Percentiles rank a stretch among this genome's conserved stretches.
phyloP scores from a whole-genome alignment of 1,140 invertebrate genomes.

The Zaprionus ghesquierei region DNA sequence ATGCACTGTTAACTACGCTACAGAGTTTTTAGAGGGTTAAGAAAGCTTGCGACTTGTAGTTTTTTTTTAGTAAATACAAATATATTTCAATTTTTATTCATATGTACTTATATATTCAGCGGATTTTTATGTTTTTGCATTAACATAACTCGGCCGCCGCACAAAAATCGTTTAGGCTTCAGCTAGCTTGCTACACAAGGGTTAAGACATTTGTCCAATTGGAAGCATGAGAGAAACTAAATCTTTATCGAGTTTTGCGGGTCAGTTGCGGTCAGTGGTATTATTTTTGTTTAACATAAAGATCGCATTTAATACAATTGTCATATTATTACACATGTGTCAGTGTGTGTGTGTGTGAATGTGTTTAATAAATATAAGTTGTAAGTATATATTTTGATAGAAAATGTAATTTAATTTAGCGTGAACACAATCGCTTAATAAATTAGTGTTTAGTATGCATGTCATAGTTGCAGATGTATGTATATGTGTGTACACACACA shows the following conservation, averaged over 20 bases:
- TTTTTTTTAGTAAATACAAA: slow-evolving; percentile 75
- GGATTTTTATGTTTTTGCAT: slow-evolving; percentile 73
- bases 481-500: not conserved
- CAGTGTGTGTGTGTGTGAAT: slow-evolving; percentile 41
- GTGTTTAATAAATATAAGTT: slow-evolving; percentile 52
- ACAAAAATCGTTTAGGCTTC: slow-evolving; percentile 38
- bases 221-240: slow-evolving; percentile 43
- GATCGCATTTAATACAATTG: slow-evolving; percentile 46
- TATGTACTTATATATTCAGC: slow-evolving; percentile 57
- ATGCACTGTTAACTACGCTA: slow-evolving; percentile 17
- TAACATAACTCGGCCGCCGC: slow-evolving; percentile 72
- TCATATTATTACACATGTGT: slow-evolving; percentile 47
- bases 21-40: slow-evolving; percentile 25
- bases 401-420: slow-evolving; percentile 49
- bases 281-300: slow-evolving; percentile 37
- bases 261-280: not conserved
- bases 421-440: slow-evolving; percentile 42
- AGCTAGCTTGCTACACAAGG: slow-evolving; percentile 44
- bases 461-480: slow-evolving; percentile 20
- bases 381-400: slow-evolving; percentile 61
- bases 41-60: slow-evolving; percentile 52
- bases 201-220: slow-evolving; percentile 14
- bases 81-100: slow-evolving; percentile 64
- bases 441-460: slow-evolving; percentile 42
- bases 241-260: slow-evolving; percentile 21